Base-by-base conservation (phyloP, 1,140 invertebrate genomes). In the Ceratitis capitata region DNA sequence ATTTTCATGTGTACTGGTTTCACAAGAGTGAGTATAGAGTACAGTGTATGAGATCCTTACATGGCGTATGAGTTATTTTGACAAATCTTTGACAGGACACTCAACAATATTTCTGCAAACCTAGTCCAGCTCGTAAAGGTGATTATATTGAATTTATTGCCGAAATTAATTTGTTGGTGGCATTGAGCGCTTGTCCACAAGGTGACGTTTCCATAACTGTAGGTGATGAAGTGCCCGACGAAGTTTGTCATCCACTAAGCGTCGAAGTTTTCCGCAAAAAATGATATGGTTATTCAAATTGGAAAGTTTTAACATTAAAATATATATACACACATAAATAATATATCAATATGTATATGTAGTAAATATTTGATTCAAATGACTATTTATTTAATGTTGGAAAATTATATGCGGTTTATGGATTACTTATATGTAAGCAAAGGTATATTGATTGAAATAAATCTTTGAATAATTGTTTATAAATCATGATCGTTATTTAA, bases 131-230 rank as follows among this genome's bases (percentile, higher is more conserved):
- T 6, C 61, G 32, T n/a, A 69, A 91, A 86, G 93, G 93, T 5
- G 93, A 93, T 83, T 93, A 92, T 29, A 92, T 93, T 83, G 93
- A 93, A 86, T 93, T 93, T 84, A 91, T 93, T 74, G 93, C 93
- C 14, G 93, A 93, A 83, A 93, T 93, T 89, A 92, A 93, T 91
- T 87, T 93, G 35, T 86, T 93, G 82, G 92, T 92, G 26, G 93
- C 91, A 39, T 83, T 93, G 0, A 92, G 92, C 69, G 89, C 92
- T 39, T 93, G 93, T 88, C 93, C 93, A 9, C 92, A 93, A 69
- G 92, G 92, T 6, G 92, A 92, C 86, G 92, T 92, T 14, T 92
- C 92, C 4, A 89, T 91, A 19, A 87, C 90, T 9, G 92, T 92
- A 19, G 92, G 92, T 14, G 85, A 91, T 45, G 86, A 87, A 51